Evolutionary conservation across 2,797 vertebrate species (phyloP).

Genomic region (Sandelia bainsii): DNA sequence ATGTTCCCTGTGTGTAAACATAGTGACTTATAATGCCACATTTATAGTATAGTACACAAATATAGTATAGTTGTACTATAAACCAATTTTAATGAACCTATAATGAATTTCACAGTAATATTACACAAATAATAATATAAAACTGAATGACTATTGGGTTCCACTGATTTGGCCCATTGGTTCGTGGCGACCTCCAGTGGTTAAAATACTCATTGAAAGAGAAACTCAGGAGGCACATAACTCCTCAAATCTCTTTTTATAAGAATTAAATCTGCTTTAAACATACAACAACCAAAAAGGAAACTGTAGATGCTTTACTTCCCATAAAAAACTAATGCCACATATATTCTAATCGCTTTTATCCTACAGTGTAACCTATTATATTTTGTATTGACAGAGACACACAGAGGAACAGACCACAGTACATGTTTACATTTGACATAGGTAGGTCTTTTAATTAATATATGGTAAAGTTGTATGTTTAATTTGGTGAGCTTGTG

Average conservation of each 20-base stretch:
- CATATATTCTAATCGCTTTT: not conserved
- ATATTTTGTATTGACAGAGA: not conserved
- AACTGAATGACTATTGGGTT: too few species aligned
- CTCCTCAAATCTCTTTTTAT: not conserved
- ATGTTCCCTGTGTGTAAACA: not conserved
- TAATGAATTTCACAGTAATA: not conserved
- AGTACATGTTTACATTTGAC: not conserved
- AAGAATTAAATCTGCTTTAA: not conserved
- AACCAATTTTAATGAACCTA: not conserved
- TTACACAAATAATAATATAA: not conserved
- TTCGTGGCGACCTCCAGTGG: constrained; percentile 44
- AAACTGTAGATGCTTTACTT: not conserved
- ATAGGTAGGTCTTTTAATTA: not conserved
- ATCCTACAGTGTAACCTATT: too few species aligned
- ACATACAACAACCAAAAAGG: not conserved
- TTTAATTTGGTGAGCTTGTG: not conserved
- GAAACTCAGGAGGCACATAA: not conserved
- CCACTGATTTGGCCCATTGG: not conserved
- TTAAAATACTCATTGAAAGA: constrained; percentile 1
- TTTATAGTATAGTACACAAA: not conserved
- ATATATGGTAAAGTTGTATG: not conserved
- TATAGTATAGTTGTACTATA: not conserved
- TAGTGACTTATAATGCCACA: not conserved
- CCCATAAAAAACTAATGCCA: not conserved
- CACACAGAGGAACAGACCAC: too few species aligned